A percentile compares a stretch with the other conserved stretches of the same genome.
Conservation (phyloP, 1,140 invertebrate species). For the Frieseomelitta varia region DNA sequence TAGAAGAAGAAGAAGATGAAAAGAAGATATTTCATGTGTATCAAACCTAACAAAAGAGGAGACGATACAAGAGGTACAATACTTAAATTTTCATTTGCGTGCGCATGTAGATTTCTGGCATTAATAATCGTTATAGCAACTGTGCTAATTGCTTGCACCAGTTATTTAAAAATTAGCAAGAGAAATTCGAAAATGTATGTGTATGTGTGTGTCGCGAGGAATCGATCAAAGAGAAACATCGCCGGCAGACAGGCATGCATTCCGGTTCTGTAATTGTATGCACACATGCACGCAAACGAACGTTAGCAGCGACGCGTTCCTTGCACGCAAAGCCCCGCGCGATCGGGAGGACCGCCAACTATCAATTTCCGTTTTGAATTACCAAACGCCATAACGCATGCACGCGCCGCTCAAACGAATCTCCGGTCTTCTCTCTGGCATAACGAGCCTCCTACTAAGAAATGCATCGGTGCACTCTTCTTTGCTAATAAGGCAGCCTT, state of each 20-base stretch:
- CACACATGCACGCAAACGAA: background rate
- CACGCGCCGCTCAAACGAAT: conserved; percentile 67
- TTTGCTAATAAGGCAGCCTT: conserved; percentile 24
- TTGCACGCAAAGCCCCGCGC: conserved; percentile 27
- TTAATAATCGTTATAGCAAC: background rate
- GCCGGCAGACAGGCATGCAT: conserved; percentile 24
- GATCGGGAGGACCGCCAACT: conserved; percentile 66
- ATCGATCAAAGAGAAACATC: conserved; percentile 42
- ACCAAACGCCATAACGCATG: conserved; percentile 66
- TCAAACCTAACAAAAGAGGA: background rate
- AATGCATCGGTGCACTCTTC: conserved; percentile 48
- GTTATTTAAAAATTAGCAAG: background rate
- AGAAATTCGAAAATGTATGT: background rate
- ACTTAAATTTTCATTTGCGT: background rate
- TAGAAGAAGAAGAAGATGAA: too few species aligned
- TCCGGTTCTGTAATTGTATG: conserved; percentile 23
- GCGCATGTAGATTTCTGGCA: background rate
- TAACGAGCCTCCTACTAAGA: conserved; percentile 48
- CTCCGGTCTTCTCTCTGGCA: conserved; percentile 59
- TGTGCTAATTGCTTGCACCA: background rate
- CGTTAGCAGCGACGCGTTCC: conserved; percentile 36
- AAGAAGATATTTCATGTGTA: background rate
- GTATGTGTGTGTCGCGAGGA: background rate
- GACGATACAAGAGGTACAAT: background rate
- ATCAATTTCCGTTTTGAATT: conserved; percentile 77